These are phyloP conservation scores for Drosophila longiperda DNA, from an alignment of 2,888 invertebrate genomes.

Conservation along the genomic window DNA sequence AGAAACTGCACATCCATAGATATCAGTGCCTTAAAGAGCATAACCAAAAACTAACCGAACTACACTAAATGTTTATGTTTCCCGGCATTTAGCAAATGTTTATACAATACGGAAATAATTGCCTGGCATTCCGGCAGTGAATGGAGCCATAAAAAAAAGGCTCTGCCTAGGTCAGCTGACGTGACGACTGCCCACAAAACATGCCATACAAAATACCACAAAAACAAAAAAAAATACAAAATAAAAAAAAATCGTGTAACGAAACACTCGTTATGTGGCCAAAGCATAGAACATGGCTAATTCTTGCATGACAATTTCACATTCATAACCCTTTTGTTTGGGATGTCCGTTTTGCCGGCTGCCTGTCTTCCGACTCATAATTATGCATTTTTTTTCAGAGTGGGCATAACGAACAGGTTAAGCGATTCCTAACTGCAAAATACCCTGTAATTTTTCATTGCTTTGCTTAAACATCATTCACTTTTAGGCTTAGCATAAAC, in stretches of 20 bases:
- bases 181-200: conserved; percentile 66
- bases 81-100: conserved; percentile 75
- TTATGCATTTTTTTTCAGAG: conserved; percentile 33
- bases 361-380: conserved; percentile 73
- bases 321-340: conserved; percentile 82
- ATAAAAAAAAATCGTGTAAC: conserved; percentile 50
- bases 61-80: conserved; percentile 79
- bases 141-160: conserved; percentile 66
- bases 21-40: conserved; percentile 14
- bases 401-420: neutral
- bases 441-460: neutral
- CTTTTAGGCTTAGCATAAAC: neutral
- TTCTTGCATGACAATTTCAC: conserved; percentile 84
- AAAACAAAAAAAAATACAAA: conserved; percentile 22
- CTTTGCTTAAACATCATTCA: no score
- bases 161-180: conserved; percentile 56
- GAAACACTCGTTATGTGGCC: conserved; percentile 69
- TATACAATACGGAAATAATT: conserved; percentile 71
- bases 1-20: conserved; percentile 22
- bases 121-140: conserved; percentile 57
- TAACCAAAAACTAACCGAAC: conserved; percentile 13
- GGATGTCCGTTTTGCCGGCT: conserved; percentile 51
- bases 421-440: neutral
- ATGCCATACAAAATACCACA: conserved; percentile 13
- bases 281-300: conserved; percentile 80